phyloP scores from a whole-genome alignment of 1,140 invertebrate species.

The Papilio helenus region DNA sequence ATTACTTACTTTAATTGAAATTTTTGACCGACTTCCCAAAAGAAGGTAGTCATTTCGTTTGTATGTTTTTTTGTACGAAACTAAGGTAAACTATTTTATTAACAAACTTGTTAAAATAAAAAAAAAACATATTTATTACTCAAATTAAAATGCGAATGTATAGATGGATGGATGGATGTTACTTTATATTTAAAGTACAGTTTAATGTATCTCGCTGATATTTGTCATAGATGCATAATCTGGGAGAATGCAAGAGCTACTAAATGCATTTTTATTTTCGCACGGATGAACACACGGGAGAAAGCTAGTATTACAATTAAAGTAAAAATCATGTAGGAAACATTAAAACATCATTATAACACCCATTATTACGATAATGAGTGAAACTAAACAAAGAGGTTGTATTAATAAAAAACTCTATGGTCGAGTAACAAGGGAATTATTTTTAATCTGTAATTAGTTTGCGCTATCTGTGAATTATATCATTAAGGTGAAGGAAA shows the following conservation, averaged over 20 bases:
- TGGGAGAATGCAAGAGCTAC: too few species aligned
- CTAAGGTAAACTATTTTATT: not conserved
- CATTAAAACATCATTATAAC: not conserved
- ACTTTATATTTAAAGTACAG: too few species aligned
- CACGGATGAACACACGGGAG: too few species aligned
- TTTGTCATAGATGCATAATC: too few species aligned
- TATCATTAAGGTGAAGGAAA: constrained; percentile 24
- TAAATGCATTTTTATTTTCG: too few species aligned
- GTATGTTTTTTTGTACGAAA: too few species aligned
- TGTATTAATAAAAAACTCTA: constrained; percentile 6
- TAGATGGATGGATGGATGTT: too few species aligned
- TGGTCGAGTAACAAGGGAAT: constrained; percentile 26
- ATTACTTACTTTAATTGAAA: not conserved
- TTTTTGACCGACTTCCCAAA: not conserved
- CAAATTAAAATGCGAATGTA: too few species aligned
- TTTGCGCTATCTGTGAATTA: constrained; percentile 32
- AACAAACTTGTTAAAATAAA: too few species aligned
- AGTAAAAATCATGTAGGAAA: not conserved
- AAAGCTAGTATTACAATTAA: not conserved
- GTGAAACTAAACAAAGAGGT: constrained; percentile 22
- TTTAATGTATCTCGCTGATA: too few species aligned
- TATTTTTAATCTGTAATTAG: constrained; percentile 39
- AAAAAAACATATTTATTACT: too few species aligned
- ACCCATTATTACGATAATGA: constrained; percentile 9
- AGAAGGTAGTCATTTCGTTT: too few species aligned